Evolutionary conservation across 2,797 vertebrate species (phyloP).

Genomic region (Enteromius unitaeniatus): DNA sequence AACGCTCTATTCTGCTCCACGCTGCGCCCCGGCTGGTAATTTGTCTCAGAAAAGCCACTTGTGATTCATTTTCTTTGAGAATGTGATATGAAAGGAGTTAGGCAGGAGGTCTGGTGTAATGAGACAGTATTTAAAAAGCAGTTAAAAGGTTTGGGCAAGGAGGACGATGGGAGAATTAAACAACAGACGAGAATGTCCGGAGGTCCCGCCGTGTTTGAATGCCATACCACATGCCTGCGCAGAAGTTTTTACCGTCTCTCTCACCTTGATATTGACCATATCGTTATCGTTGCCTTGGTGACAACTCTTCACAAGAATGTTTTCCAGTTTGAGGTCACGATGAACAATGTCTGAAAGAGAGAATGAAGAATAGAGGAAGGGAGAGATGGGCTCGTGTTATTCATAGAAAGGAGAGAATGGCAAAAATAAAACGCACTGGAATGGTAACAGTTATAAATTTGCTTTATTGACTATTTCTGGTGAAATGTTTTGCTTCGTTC

Average conservation of each 20-base stretch:
- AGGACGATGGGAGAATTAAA: constrained; percentile 47
- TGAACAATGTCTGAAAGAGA: constrained; percentile 83
- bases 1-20: constrained; percentile 60
- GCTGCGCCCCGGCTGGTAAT: constrained; percentile 62
- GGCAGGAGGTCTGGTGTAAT: constrained; percentile 66
- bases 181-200: constrained; percentile 45
- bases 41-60: constrained; percentile 67
- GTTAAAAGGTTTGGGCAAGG: constrained; percentile 57
- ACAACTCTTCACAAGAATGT: constrained; percentile 89
- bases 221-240: constrained; percentile 52
- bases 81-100: constrained; percentile 62
- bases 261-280: constrained; percentile 88
- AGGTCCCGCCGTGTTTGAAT: constrained; percentile 49
- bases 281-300: constrained; percentile 74
- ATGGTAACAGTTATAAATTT: not conserved
- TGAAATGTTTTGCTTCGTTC: not conserved
- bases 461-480: not conserved
- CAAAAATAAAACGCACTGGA: not conserved
- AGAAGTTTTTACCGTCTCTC: constrained; percentile 55
- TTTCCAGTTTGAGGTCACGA: constrained; percentile 90
- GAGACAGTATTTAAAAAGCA: constrained; percentile 67
- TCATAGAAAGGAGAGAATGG: not conserved
- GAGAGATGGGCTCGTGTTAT: constrained; percentile 11
- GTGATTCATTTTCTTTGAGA: constrained; percentile 60
- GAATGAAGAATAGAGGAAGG: not conserved